Percentiles rank a stretch among this genome's conserved stretches.
phyloP scores from a whole-genome alignment of 2,888 invertebrate genomes.

The Nemurella pictetii region DNA sequence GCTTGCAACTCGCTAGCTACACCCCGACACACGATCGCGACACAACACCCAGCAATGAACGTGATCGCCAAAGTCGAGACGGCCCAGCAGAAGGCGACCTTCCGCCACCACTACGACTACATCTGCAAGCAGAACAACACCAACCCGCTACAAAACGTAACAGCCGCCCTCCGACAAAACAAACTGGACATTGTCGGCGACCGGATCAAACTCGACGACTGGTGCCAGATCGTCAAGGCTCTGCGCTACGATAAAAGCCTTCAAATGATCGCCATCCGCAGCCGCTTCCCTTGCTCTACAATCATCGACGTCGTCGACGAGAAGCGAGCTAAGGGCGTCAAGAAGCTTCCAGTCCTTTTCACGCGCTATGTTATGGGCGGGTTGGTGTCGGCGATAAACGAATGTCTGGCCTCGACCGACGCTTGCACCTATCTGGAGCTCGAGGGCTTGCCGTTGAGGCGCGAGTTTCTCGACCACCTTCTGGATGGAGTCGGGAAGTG shows the following conservation, averaged over 20 bases:
- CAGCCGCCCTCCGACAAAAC: constrained; percentile 40
- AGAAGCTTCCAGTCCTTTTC: constrained; percentile 65
- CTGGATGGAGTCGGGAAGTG: constrained; percentile 64
- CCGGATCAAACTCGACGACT: constrained; percentile 73
- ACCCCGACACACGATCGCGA: too few species aligned
- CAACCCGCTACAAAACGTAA: constrained; percentile 49
- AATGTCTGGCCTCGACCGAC: constrained; percentile 65
- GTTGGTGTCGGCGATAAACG: constrained; percentile 65
- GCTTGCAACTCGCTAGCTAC: neutral
- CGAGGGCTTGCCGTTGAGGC: constrained; percentile 68
- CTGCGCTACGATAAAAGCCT: constrained; percentile 71
- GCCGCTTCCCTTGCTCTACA: constrained; percentile 52
- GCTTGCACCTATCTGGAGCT: constrained; percentile 65
- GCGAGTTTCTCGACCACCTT: neutral
- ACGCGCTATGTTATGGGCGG: constrained; percentile 71
- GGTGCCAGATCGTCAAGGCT: constrained; percentile 74
- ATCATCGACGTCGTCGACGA: constrained; percentile 58
- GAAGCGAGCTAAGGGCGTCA: constrained; percentile 64
- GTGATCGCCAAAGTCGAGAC: constrained; percentile 21
- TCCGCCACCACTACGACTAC: constrained; percentile 51
- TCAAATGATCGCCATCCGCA: constrained; percentile 67
- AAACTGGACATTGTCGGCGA: constrained; percentile 73
- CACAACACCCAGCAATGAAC: neutral
- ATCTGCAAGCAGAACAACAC: constrained; percentile 49
- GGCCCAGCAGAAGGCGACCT: constrained; percentile 43